phyloP scores from a whole-genome alignment of 2,888 invertebrate species.

The Scaptomyza flava region DNA sequence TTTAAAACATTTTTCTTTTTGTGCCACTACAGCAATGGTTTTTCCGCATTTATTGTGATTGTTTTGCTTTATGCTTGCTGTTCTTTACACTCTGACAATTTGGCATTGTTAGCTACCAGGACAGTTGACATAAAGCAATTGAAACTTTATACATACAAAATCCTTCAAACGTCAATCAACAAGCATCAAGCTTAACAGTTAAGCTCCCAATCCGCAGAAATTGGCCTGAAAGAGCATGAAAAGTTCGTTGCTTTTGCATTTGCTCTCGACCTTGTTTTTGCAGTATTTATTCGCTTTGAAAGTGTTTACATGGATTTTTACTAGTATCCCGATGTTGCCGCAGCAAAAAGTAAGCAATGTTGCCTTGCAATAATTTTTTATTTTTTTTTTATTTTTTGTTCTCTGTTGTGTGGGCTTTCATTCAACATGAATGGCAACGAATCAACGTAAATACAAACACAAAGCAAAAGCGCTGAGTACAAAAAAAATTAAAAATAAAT shows the following conservation, averaged over 20 bases:
- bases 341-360: conserved; percentile 14
- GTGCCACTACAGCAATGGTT: too few relatives aligned
- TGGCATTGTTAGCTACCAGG: conserved; percentile 2
- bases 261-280: conserved; percentile 15
- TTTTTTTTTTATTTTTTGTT: neutral
- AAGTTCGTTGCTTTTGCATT: conserved; percentile 20
- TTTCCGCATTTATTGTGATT: conserved; percentile 64
- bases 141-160: neutral
- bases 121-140: neutral
- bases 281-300: conserved; percentile 51
- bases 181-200: neutral
- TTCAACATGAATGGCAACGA: conserved; percentile 34
- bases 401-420: conserved; percentile 19
- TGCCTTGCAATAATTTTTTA: conserved; percentile 22
- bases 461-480: conserved; percentile 25
- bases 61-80: conserved; percentile 60
- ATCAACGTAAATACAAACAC: conserved; percentile 27
- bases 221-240: conserved; percentile 10
- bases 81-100: conserved; percentile 3
- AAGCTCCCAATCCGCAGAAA: neutral
- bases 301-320: conserved; percentile 53
- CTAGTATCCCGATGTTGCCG: conserved; percentile 16
- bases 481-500: conserved; percentile 15
- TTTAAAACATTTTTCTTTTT: conserved; percentile 23
- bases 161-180: neutral